These are phyloP conservation scores for Dorcus hopei DNA, from an alignment of 2,888 invertebrate genomes.

Conservation along the genomic window DNA sequence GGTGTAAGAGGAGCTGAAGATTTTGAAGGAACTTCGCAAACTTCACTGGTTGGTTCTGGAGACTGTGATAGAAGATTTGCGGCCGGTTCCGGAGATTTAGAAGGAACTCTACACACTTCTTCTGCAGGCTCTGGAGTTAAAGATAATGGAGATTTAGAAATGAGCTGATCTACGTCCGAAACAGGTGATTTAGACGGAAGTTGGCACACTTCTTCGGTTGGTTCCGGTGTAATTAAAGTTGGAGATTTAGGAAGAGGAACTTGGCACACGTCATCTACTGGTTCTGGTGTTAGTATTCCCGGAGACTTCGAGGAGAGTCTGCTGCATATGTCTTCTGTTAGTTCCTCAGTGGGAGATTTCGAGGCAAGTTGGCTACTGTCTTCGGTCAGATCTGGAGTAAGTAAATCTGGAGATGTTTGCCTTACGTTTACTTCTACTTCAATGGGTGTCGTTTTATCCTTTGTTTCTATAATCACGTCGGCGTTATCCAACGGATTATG, in stretches of 20 bases:
- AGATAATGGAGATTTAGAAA: not conserved
- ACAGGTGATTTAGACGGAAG: too few species aligned
- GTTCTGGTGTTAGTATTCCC: not conserved
- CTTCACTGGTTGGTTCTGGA: not conserved
- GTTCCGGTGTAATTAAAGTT: not conserved
- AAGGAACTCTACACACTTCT: constrained; percentile 1
- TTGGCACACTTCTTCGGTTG: too few species aligned
- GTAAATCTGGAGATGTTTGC: too few species aligned
- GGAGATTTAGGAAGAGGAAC: not conserved
- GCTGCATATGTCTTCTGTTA: not conserved
- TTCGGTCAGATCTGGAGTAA: too few species aligned
- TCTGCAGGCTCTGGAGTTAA: constrained; percentile 11
- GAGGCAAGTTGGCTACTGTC: too few species aligned
- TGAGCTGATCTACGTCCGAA: too few species aligned
- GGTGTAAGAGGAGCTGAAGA: not conserved
- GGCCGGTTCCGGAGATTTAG: constrained; percentile 1
- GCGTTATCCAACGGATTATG: constrained; percentile 28
- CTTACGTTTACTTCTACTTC: constrained; percentile 5
- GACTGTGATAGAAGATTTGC: not conserved
- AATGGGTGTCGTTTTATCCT: not conserved
- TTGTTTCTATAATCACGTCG: constrained; percentile 30
- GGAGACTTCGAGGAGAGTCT: not conserved
- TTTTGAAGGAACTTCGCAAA: not conserved
- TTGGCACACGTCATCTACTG: not conserved
- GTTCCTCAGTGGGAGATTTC: constrained; percentile 7